Percentiles rank a stretch among this genome's conserved stretches.
These are phyloP conservation scores for Tetramorium alpestre DNA, from an alignment of 1,140 invertebrate genomes.

Conservation along the genomic window DNA sequence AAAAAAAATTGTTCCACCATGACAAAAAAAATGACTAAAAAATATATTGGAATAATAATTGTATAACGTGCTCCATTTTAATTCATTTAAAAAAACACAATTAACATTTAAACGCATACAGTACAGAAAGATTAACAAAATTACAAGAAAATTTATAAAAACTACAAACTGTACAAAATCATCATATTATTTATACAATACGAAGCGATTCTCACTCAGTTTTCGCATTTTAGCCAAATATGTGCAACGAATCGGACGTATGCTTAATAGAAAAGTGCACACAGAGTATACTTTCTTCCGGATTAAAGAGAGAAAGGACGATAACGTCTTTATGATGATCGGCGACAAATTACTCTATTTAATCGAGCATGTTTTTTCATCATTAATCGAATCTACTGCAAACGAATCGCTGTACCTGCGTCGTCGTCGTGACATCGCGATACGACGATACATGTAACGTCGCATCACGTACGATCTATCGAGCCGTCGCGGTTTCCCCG, in stretches of 20 bases:
- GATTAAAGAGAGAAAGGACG: not conserved
- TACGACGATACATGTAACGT: not conserved
- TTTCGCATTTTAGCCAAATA: not conserved
- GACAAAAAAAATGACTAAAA: not conserved
- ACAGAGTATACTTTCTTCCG: not conserved
- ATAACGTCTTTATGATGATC: conserved; percentile 20
- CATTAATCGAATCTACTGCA: conserved; percentile 48
- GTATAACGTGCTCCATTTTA: not conserved
- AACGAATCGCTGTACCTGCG: conserved; percentile 33
- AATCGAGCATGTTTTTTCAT: conserved; percentile 41
- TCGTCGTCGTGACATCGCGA: conserved; percentile 6
- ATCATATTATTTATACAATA: not conserved
- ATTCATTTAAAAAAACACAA: not conserved
- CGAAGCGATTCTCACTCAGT: not conserved
- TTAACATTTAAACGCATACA: not conserved
- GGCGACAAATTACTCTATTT: conserved; percentile 48
- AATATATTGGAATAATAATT: not conserved
- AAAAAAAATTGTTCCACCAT: not conserved
- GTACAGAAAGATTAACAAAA: not conserved
- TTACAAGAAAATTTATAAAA: not conserved
- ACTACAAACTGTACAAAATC: not conserved
- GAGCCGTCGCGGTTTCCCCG: conserved; percentile 52
- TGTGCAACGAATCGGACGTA: not conserved
- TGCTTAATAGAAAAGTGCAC: not conserved
- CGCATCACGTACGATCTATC: conserved; percentile 34